Base-by-base conservation (phyloP, 35 echinoderm and acorn worm genomes). In the Heliocidaris erythrogramma region DNA sequence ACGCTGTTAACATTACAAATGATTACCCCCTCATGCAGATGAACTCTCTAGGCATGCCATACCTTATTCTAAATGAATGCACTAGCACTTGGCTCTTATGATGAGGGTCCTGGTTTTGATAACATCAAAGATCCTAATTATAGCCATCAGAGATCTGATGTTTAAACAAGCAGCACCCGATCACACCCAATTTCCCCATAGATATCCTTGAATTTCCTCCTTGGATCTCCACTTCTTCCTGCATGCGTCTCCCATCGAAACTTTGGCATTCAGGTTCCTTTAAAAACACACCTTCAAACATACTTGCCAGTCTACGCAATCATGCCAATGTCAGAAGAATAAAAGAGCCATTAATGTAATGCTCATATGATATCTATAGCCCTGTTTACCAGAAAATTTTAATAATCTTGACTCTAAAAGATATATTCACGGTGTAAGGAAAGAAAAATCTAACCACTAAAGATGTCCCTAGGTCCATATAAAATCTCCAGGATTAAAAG, bases 151-250 rank as follows among this genome's bases (percentile, higher is more conserved):
- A 78, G 65, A 24, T n/a, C 27, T 78, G 65, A 78, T 78, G 65
- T 78, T 78, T 78, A 78, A 78, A 78, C 65, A 78, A 78, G 65
- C 65, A 78, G 65, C 27, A 78, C 65, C 17, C 65, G 65, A 78
- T 78, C 65, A 78, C 65, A 78, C 65, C 65, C 65, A 78, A 78
- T 78, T 78, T 78, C 65, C 65, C 65, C 7, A 18, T 78, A 78
- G 65, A 78, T 78, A 78, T 78, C 65, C 65, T 78, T 78, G 65
- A 78, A 78, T 78, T 78, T 78, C 65, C 65, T 78, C 27, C 65
- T 78, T 78, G 65, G 21, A 78, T 78, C 21, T 78, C 65, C 7
- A 18, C 65, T 21, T 78, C 65, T 78, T 78, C 65, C 65, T n/a
- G 21, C 65, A 78, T 27, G 14, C 65, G 59, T 60, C 59, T 60